Conservation (phyloP, 2,113 vertebrate genomes). For the Hydrolagus affinis region DNA sequence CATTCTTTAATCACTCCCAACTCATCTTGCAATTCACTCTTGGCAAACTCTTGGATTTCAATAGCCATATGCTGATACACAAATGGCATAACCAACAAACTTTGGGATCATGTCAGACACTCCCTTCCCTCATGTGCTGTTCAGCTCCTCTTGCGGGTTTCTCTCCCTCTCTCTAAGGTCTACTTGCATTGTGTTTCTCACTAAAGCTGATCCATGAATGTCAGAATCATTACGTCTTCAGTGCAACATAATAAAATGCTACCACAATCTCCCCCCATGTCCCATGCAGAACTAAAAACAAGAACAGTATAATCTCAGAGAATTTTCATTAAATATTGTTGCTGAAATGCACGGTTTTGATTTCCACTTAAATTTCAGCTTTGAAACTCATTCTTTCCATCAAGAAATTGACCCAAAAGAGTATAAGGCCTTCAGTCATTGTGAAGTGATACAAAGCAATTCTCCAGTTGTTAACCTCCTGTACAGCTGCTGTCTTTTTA, state of each 20-base stretch:
- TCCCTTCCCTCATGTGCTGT: not conserved
- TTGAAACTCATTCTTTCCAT: no score
- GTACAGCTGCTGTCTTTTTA: not conserved
- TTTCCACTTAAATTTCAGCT: no score
- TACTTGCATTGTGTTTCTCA: not conserved
- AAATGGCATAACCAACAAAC: no score
- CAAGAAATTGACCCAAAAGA: not conserved
- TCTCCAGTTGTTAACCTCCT: not conserved
- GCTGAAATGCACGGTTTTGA: no score
- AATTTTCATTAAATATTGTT: no score
- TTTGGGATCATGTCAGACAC: not conserved
- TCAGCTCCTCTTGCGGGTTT: not conserved
- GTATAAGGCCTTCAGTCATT: not conserved
- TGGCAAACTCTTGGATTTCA: no score
- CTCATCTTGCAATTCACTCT: no score
- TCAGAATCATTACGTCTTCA: not conserved
- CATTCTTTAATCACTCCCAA: no score
- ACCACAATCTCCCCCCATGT: not conserved
- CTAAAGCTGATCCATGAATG: not conserved
- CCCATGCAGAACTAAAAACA: no score
- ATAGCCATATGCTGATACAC: no score
- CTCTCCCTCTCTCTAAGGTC: not conserved
- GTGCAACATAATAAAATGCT: not conserved
- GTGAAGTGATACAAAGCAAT: not conserved
- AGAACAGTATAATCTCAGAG: no score